Conservation (phyloP, 2,113 vertebrate genomes). For the Callocephalon fimbriatum region DNA sequence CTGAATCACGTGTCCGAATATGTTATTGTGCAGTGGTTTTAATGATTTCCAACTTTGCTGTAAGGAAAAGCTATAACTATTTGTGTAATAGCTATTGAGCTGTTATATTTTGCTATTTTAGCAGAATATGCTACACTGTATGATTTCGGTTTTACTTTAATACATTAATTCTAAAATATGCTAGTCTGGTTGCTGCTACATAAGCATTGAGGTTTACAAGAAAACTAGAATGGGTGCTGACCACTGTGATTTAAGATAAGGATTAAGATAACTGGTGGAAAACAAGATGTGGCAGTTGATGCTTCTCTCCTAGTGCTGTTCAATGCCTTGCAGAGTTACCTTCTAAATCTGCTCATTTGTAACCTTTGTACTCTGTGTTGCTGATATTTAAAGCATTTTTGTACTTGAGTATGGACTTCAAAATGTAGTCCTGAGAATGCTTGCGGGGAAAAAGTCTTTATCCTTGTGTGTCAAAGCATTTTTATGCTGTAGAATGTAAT, state of each 20-base stretch:
- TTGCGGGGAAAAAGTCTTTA: not conserved
- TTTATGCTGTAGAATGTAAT: not conserved
- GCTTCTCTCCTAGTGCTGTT: not conserved
- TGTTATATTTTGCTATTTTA: not conserved
- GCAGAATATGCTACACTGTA: not conserved
- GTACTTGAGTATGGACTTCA: not conserved
- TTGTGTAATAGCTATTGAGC: not conserved
- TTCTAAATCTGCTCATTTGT: not conserved
- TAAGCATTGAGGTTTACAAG: not conserved
- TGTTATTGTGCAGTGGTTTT: not conserved
- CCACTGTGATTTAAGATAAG: not conserved
- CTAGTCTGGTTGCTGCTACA: not conserved
- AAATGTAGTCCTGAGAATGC: not conserved
- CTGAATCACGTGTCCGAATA: not conserved
- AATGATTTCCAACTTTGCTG: constrained; percentile 5
- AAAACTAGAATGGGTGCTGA: not conserved
- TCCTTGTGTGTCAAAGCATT: not conserved
- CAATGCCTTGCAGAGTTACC: not conserved
- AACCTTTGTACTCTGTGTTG: not conserved
- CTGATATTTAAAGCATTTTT: not conserved
- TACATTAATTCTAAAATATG: not conserved
- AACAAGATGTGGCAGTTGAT: not conserved
- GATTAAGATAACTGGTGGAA: not conserved
- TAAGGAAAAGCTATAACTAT: not conserved
- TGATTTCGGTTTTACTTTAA: not conserved